phyloP scores from a whole-genome alignment of 2,888 invertebrate genomes.

The Morpho achilles region DNA sequence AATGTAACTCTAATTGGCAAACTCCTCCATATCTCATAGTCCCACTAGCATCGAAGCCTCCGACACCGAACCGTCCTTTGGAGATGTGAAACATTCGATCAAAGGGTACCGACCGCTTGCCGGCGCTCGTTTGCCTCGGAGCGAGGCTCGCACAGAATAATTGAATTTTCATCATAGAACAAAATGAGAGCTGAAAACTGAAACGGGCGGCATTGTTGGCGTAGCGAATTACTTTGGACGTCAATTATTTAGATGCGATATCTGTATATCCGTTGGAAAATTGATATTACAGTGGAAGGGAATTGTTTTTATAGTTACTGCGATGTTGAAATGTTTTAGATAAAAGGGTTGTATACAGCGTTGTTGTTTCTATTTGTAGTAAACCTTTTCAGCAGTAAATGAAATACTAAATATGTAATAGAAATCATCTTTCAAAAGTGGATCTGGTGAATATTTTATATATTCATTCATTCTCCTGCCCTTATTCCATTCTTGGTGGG shows the following conservation, averaged over 20 bases:
- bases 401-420: no score
- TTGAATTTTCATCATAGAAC: conserved; percentile 77
- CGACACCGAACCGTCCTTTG: conserved; percentile 28
- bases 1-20: conserved; percentile 76
- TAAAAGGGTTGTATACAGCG: conserved; percentile 19
- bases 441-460: no score
- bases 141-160: conserved; percentile 70
- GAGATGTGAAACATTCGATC: conserved; percentile 67
- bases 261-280: conserved; percentile 56
- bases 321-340: conserved; percentile 27
- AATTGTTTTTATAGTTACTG: conserved; percentile 35
- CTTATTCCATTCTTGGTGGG: no score
- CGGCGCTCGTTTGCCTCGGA: conserved; percentile 54
- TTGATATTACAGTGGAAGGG: conserved; percentile 51
- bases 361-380: neutral
- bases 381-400: neutral
- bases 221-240: conserved; percentile 70
- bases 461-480: no score
- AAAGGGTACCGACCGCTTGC: conserved; percentile 59
- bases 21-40: conserved; percentile 62
- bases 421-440: no score
- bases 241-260: conserved; percentile 70
- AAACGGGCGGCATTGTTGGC: conserved; percentile 73
- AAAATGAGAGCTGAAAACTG: conserved; percentile 76
- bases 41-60: conserved; percentile 54